Evolutionary conservation across 2,797 vertebrate species (phyloP), one percentile per base, ranked within the genome.

Genomic region (Anas flavirostris): DNA sequence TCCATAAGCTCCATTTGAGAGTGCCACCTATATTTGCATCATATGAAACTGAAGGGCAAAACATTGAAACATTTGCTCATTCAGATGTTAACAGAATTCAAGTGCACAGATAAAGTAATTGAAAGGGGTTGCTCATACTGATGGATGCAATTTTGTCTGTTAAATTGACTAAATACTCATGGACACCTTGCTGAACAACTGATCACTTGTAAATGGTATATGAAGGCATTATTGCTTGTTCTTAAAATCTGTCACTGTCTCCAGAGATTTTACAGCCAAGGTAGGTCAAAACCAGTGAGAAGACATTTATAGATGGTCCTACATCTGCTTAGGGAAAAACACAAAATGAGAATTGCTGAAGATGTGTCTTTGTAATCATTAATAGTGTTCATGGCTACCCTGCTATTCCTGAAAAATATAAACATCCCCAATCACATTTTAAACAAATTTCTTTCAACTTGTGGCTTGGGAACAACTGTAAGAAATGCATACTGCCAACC

Each of bases 1-100:
- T 73, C 81, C 70, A 12, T n/a, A 73, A 88, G 84, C 82, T 86
- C 35, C 59, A 63, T 18, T 55, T 77, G 77, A 72, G 58, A 86
- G 43, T 66, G 50, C 39, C 70, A 75, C n/a, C 53, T 91, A 31
- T 29, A 84, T 81, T 91, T 93, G 37, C 59, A 90, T 83, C 48
- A 70, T 86, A 76, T 0, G 1, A 90, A 33, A 67, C 46, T 76
- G 70, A 82, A 91, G 78, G 86, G 88, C 81, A 93, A 93, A 95
- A 41, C 62, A 43, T 81, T 88, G 86, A 60, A 72, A 59, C 16
- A 28, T 23, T 79, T 68, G 5, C 72, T 78, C n/a, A 16, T 81
- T 90, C 69, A 64, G 33, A 83, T 62, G 25, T 81, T 90, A 89
- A 83, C 13, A 83, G 73, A 86, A 81, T 93, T 95, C 44, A 78